Base-by-base conservation (phyloP, 2,888 invertebrate genomes). In the Zaprionus lineosus region DNA sequence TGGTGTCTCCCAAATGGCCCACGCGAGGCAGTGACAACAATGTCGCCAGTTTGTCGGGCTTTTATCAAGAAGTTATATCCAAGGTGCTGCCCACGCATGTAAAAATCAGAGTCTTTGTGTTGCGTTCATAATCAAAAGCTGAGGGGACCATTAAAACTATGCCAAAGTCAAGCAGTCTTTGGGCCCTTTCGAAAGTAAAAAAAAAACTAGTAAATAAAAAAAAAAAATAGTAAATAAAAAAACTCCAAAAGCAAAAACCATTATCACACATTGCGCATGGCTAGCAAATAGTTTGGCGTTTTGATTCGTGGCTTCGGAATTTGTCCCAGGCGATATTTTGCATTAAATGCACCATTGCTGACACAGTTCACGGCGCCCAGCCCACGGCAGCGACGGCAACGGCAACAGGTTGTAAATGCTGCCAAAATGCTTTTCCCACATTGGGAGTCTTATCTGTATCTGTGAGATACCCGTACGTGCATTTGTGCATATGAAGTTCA, bases 371-470 rank as follows among this genome's bases (percentile, higher is more conserved):
- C 74, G 79, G 74, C 74, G 74, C 75, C 74, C 64, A 43, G 47
- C 64, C 73, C 61, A 62, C 65, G 40, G 31, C 43, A 37, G 9
- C 14, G 34, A 41, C 50, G 44, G 36, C 47, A 51, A 34, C 11
- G 6, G 40, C 43, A 33, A 36, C 41, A 33, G 53, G 41, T 57
- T 43, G 61, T 51, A 66, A 63, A 46, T 46, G 81, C 75, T 83
- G 74, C 76, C 81, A 83, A 83, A 84, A 70, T 60, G 73, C 70
- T 77, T 81, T 83, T 81, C 84, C 78, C 79, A 81, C 73, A 65
- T 43, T n/a, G n/a, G n/a, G n/a, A n/a, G 21, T 24, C 11, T 43
- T 15, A 41, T 51, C 36, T 57, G n/a, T 69, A 64, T 65, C 73
- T 65, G 56, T 58, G 62, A 62, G 61, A 71, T 62, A 56, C 28